These are phyloP conservation scores for Craterocephalus amniculus DNA, from an alignment of 2,797 vertebrate species.

Conservation along the genomic window DNA sequence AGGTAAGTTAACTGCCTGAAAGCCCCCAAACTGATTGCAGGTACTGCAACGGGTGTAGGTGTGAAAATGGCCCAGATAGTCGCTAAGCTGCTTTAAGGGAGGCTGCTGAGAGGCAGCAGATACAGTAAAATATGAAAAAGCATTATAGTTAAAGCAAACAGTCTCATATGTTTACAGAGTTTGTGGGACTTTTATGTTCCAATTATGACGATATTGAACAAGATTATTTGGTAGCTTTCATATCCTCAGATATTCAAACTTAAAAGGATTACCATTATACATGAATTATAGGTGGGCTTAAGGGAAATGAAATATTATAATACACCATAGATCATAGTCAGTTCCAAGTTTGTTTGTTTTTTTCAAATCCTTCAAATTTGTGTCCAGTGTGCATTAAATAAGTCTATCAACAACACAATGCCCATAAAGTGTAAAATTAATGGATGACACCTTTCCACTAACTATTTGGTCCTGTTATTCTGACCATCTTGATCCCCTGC, in stretches of 20 bases:
- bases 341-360: background rate
- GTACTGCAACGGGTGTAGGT: constrained; percentile 65
- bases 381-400: constrained; percentile 8
- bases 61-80: constrained; percentile 73
- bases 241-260: constrained; percentile 36
- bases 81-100: constrained; percentile 67
- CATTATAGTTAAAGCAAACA: constrained; percentile 44
- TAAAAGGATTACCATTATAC: constrained; percentile 21
- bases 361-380: constrained; percentile 18
- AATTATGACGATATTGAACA: constrained; percentile 24
- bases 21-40: constrained; percentile 73
- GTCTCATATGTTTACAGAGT: constrained; percentile 29
- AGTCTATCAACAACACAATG: constrained; percentile 49
- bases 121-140: constrained; percentile 53
- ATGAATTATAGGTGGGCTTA: constrained; percentile 45
- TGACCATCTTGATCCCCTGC: constrained; percentile 56
- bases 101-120: constrained; percentile 52
- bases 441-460: constrained; percentile 53
- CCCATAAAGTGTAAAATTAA: constrained; percentile 38
- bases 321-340: background rate
- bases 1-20: constrained; percentile 75
- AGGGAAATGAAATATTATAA: background rate
- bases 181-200: constrained; percentile 21
- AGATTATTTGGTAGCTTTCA: constrained; percentile 17
- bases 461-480: constrained; percentile 58